Base-by-base conservation (phyloP, 2,113 vertebrate species). In the Pollimyrus isidori region DNA sequence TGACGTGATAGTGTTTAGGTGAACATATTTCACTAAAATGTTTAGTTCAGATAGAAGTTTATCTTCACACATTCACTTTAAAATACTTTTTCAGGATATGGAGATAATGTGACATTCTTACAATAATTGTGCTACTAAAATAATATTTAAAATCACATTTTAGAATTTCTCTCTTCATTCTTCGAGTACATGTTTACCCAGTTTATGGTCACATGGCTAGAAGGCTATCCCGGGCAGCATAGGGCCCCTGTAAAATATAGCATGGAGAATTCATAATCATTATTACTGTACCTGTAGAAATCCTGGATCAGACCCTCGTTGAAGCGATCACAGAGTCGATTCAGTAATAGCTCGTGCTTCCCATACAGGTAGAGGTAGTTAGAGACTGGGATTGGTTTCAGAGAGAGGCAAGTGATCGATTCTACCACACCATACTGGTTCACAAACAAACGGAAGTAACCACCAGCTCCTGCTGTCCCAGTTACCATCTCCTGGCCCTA, bases 261-360 rank as follows among this genome's bases (percentile, higher is more conserved):
- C 42, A 84, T 84, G 17, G 49, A n/a, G 39, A 52, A 76, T 49
- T 42, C 73, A 80, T 35, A 42, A n/a, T 2, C 73, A 7, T 80
- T 50, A 65, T 21, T 80, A 26, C 10, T 35, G 45, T 87, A 99
- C 98, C 97, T 99, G 95, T 98, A 97, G 50, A 99, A 94, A 93
- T 99, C 97, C 0, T 90, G 91, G 89, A 99, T 92, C 89, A 96
- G 94, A 3, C 94, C 94, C 2, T 95, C 92, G 0, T 94, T 88
- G 86, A 96, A 96, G 69, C 95, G 95, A 48, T 90, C 92, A 49
- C 56, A 94, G 84, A 99, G 94, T 49, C 95, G 97, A 17, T 99
- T 98, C 52, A 99, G 96, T 89, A 97, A 95, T 83, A 94, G 94
- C 92, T 99, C 96, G 0, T 98, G 97, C 89, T 97, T 97, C 6